Conservation (phyloP, 2,797 vertebrate species). For the Sebastes ruberrimus region DNA sequence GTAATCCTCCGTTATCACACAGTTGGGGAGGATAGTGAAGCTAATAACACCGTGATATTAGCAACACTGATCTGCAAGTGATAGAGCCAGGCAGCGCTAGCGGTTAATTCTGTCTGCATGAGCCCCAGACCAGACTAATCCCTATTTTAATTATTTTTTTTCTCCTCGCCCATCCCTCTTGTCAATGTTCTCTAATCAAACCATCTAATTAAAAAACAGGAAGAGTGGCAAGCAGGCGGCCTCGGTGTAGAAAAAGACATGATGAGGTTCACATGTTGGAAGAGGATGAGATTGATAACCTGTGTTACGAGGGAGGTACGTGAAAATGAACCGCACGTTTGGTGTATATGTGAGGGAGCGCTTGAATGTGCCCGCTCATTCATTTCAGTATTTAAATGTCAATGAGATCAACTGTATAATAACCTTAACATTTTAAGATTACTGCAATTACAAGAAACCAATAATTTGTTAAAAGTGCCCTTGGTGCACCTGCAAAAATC, state of each 20-base stretch:
- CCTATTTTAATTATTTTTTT: constrained; percentile 70
- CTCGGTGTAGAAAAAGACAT: constrained; percentile 3
- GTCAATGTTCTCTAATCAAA: constrained; percentile 70
- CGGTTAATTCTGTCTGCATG: constrained; percentile 61
- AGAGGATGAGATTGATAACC: not conserved
- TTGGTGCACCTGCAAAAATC: not conserved
- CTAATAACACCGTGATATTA: constrained; percentile 76
- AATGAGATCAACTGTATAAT: not conserved
- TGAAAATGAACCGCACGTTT: not conserved
- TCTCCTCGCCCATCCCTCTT: not conserved
- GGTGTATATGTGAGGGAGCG: not conserved
- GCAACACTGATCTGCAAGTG: constrained; percentile 70
- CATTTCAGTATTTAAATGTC: not conserved
- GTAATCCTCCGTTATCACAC: constrained; percentile 71
- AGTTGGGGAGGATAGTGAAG: constrained; percentile 58
- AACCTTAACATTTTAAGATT: not conserved
- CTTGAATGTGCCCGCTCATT: not conserved
- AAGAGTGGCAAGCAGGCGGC: constrained; percentile 2
- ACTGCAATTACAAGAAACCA: not conserved
- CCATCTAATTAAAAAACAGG: constrained; percentile 75
- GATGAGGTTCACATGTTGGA: not conserved
- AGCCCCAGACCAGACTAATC: constrained; percentile 75
- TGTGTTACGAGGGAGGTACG: not conserved
- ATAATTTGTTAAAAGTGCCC: not conserved
- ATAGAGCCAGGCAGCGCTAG: constrained; percentile 50